Evolutionary conservation across 2,888 invertebrate species (phyloP).

Genomic region (Sarcophaga carnaria): DNA sequence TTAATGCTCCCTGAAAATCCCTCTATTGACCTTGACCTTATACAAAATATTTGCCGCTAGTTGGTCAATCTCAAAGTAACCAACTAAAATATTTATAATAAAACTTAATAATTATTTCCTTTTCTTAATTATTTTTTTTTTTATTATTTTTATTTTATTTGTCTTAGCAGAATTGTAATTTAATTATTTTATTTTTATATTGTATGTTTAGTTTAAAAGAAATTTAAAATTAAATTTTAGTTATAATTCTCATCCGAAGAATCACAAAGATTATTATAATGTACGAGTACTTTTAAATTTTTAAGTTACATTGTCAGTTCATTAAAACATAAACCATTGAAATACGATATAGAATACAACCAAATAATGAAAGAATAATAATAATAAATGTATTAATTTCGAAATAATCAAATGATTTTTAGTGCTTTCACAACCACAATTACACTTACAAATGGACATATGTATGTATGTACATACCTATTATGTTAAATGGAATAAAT

Average conservation of each 20-base stretch:
- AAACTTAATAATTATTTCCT: background rate
- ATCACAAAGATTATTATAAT: constrained; percentile 5
- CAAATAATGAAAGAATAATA: background rate
- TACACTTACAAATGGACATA: too few relatives aligned
- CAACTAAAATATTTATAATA: constrained; percentile 22
- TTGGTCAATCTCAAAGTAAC: constrained; percentile 38
- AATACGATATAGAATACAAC: constrained; percentile 1
- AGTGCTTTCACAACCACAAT: background rate
- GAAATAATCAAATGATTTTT: background rate
- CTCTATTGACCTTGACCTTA: constrained; percentile 15
- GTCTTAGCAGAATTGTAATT: constrained; percentile 54
- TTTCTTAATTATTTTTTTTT: background rate
- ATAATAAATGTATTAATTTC: background rate
- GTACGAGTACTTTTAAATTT: background rate
- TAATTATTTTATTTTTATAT: constrained; percentile 45
- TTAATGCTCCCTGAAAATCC: constrained; percentile 30
- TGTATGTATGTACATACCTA: too few relatives aligned
- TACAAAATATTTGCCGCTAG: constrained; percentile 38
- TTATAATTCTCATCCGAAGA: constrained; percentile 2
- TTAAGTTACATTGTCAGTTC: constrained; percentile 18
- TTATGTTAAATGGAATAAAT: too few relatives aligned
- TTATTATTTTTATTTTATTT: constrained; percentile 27
- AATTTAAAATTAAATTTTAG: constrained; percentile 31
- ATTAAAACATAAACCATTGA: constrained; percentile 11
- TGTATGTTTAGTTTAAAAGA: constrained; percentile 27